Evolutionary conservation across 2,888 invertebrate species (phyloP).

Genomic region (Atethmia centrago): DNA sequence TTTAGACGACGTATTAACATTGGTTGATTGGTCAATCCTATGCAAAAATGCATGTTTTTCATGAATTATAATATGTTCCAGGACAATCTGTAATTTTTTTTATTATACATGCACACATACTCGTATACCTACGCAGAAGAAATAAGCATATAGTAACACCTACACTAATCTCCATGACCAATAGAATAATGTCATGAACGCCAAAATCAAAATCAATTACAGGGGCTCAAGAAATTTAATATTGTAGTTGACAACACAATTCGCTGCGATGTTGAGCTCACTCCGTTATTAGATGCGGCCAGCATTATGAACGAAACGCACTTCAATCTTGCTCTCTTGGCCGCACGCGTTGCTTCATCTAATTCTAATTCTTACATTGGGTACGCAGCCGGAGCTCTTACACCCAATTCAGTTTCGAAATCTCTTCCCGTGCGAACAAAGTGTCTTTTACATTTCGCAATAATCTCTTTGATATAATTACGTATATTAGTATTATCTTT

Average conservation of each 20-base stretch:
- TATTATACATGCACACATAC: not conserved
- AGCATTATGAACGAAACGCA: slow-evolving; percentile 57
- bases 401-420: slow-evolving; percentile 77
- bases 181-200: slow-evolving; percentile 44
- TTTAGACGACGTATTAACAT: not conserved
- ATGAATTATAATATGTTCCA: not conserved
- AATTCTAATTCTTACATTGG: slow-evolving; percentile 74
- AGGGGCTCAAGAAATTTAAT: slow-evolving; percentile 43
- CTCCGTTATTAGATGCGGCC: slow-evolving; percentile 50
- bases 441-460: slow-evolving; percentile 72
- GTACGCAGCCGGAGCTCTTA: slow-evolving; percentile 66
- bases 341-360: slow-evolving; percentile 76
- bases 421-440: slow-evolving; percentile 78
- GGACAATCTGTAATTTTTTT: not conserved
- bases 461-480: slow-evolving; percentile 63
- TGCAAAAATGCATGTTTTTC: not conserved
- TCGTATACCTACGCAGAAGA: not conserved
- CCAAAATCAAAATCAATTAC: slow-evolving; percentile 50
- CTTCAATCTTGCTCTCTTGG: slow-evolving; percentile 67
- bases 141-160: not conserved
- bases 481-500: slow-evolving; percentile 55
- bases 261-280: slow-evolving; percentile 43
- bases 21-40: not conserved
- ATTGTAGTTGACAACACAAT: slow-evolving; percentile 57
- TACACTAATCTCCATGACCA: slow-evolving; percentile 7